Percentiles rank a stretch among this genome's conserved stretches.
Conservation (phyloP, 2,113 vertebrate genomes). For the Ariopsis seemanni region DNA sequence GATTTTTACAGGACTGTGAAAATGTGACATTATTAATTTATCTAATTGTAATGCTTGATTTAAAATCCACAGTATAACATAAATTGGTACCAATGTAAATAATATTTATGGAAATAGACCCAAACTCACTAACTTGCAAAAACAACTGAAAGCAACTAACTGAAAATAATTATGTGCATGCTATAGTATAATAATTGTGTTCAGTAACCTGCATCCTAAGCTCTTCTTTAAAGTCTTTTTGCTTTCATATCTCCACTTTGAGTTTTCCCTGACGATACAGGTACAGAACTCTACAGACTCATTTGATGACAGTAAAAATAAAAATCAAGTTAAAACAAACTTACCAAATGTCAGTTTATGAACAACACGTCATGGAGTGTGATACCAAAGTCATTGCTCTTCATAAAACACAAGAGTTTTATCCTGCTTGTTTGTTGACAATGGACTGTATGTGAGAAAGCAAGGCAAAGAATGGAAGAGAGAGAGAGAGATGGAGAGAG, state of each 20-base stretch:
- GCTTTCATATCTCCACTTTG: not conserved
- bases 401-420: constrained; percentile 58
- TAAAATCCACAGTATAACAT: too few species aligned
- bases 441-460: constrained; percentile 62
- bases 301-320: constrained; percentile 2
- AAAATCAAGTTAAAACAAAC: constrained; percentile 28
- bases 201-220: not conserved
- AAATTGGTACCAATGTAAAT: not conserved
- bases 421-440: constrained; percentile 70
- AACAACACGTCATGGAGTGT: constrained; percentile 40
- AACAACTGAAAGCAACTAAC: not conserved
- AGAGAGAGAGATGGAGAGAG: constrained; percentile 62
- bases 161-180: not conserved
- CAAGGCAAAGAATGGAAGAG: constrained; percentile 44
- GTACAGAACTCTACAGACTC: not conserved
- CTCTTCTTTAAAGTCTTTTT: not conserved
- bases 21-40: not conserved
- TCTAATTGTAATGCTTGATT: not conserved
- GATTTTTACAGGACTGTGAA: not conserved
- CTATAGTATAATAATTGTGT: not conserved
- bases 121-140: not conserved
- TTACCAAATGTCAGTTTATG: constrained; percentile 59
- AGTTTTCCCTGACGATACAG: not conserved
- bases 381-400: constrained; percentile 52
- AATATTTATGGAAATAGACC: not conserved